Percentiles rank a stretch among this genome's conserved stretches.
phyloP scores from a whole-genome alignment of 1,140 invertebrate species.

The Eupristina koningsbergeri region DNA sequence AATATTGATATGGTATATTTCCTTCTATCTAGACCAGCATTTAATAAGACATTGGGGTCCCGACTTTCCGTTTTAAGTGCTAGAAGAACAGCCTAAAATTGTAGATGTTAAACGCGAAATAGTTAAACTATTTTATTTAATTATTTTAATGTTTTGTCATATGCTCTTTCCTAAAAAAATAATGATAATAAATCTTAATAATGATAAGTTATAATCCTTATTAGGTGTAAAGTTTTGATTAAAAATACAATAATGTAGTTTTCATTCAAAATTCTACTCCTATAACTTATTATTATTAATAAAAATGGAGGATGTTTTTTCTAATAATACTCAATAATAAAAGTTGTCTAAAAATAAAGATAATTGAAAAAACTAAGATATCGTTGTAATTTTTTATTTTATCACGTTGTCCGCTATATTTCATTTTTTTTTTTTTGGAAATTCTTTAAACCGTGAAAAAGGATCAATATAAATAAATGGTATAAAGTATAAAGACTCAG shows the following conservation, averaged over 20 bases:
- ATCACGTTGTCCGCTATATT: not conserved
- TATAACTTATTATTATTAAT: too few species aligned
- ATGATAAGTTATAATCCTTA: too few species aligned
- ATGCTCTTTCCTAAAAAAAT: not conserved
- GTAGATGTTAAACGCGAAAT: constrained; percentile 39
- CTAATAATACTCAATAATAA: not conserved
- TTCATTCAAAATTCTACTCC: too few species aligned
- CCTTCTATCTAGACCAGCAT: constrained; percentile 58
- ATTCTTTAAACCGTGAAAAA: constrained; percentile 20
- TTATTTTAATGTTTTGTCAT: not conserved
- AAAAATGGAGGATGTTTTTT: too few species aligned
- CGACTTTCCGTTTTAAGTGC: constrained; percentile 75
- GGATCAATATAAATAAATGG: constrained; percentile 9
- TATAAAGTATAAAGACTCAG: not conserved
- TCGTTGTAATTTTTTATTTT: not conserved
- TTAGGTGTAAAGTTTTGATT: too few species aligned
- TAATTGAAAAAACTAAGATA: constrained; percentile 24
- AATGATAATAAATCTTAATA: too few species aligned
- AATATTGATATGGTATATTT: too few species aligned
- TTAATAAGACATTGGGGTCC: constrained; percentile 72
- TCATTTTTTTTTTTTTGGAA: constrained; percentile 37
- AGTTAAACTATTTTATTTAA: constrained; percentile 3
- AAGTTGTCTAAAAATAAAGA: not conserved
- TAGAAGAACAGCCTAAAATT: constrained; percentile 75
- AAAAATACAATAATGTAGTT: too few species aligned